These are phyloP conservation scores for Nineta flava DNA, from an alignment of 2,888 invertebrate species.

Conservation along the genomic window DNA sequence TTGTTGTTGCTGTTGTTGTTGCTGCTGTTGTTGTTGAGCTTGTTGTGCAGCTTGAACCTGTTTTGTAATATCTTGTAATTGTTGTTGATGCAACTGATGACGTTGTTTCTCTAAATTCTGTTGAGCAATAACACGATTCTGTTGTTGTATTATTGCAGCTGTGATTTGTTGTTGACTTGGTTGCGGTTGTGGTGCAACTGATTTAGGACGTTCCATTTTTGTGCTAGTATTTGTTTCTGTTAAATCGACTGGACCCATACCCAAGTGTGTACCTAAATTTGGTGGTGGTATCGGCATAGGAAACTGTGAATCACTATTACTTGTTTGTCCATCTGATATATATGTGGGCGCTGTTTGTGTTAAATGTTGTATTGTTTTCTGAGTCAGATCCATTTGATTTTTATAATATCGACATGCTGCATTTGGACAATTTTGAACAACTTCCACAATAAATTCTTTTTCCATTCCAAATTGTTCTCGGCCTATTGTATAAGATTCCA, in stretches of 20 bases:
- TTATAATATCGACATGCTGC: constrained; percentile 78
- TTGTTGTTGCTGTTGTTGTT: constrained; percentile 27
- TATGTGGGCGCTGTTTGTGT: constrained; percentile 31
- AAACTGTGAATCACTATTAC: constrained; percentile 20
- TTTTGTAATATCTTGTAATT: constrained; percentile 22
- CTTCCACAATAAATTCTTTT: constrained; percentile 76
- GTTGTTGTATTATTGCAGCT: constrained; percentile 46
- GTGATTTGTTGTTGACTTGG: constrained; percentile 41
- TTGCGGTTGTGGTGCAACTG: constrained; percentile 26
- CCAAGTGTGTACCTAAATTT: constrained; percentile 20
- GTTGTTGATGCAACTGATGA: constrained; percentile 35
- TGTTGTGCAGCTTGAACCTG: constrained; percentile 30
- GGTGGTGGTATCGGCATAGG: constrained; percentile 23
- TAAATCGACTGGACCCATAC: constrained; percentile 24
- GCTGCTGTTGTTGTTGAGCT: constrained; percentile 21
- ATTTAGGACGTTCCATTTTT: constrained; percentile 20
- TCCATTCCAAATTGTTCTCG: constrained; percentile 77
- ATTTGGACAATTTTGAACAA: constrained; percentile 77
- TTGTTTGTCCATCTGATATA: constrained; percentile 23
- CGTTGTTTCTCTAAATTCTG: constrained; percentile 44
- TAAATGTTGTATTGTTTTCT: constrained; percentile 54
- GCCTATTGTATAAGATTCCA: constrained; percentile 74
- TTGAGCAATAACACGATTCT: constrained; percentile 39
- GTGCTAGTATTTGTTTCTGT: constrained; percentile 21
- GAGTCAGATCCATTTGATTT: constrained; percentile 58